Conservation (phyloP, 2,888 invertebrate genomes). For the Hybos culiciformis region DNA sequence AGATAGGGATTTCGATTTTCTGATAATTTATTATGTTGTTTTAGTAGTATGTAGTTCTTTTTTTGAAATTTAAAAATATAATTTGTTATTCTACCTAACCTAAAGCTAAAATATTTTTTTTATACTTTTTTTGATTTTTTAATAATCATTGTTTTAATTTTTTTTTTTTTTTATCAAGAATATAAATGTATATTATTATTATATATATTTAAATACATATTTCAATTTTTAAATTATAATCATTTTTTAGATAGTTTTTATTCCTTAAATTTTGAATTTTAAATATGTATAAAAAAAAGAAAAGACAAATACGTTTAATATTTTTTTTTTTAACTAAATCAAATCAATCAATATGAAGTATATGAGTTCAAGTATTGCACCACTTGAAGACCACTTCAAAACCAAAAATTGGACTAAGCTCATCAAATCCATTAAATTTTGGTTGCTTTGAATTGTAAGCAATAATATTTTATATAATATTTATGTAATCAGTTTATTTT, state of each 20-base stretch:
- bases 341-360: too few relatives aligned
- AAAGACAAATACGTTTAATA: too few relatives aligned
- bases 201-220: not conserved
- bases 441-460: too few relatives aligned
- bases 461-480: too few relatives aligned
- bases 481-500: too few relatives aligned
- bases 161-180: conserved; percentile 6
- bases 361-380: too few relatives aligned
- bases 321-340: too few relatives aligned
- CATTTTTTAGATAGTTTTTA: not conserved
- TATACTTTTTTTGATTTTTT: conserved; percentile 7
- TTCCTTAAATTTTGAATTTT: not conserved
- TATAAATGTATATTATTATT: not conserved
- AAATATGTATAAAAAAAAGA: not conserved
- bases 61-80: conserved; percentile 12
- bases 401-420: too few relatives aligned
- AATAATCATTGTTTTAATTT: conserved; percentile 9
- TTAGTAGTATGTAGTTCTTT: not conserved
- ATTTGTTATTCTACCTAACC: conserved; percentile 18
- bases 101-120: conserved; percentile 13
- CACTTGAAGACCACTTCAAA: too few relatives aligned
- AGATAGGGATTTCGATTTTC: not conserved
- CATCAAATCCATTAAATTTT: too few relatives aligned
- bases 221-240: not conserved
- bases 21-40: not conserved